Evolutionary conservation across 2,888 invertebrate species (phyloP).

Genomic region (Ophonus ardosiacus): DNA sequence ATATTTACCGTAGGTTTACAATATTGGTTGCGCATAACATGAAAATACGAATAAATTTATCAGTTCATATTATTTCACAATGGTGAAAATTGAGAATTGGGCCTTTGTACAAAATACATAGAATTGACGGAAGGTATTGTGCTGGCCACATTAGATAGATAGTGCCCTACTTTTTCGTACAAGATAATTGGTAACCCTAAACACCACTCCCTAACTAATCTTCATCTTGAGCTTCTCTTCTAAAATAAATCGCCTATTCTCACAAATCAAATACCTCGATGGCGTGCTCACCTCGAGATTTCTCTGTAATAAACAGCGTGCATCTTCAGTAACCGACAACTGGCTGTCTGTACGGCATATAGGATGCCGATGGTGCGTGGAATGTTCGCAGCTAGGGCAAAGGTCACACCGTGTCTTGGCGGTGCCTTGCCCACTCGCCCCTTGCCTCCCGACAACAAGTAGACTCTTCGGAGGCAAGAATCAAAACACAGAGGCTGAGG

Average conservation of each 20-base stretch:
- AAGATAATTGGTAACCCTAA: no score
- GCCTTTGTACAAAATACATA: no score
- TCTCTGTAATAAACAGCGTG: slow-evolving; percentile 13
- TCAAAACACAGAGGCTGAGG: background rate
- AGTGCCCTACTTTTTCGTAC: no score
- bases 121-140: no score
- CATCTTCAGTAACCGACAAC: slow-evolving; percentile 4
- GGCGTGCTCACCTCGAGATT: background rate
- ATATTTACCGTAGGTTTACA: no score
- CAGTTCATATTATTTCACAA: no score
- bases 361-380: slow-evolving; percentile 42
- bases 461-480: background rate
- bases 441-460: background rate
- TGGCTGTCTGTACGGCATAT: background rate
- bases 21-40: no score
- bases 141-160: no score
- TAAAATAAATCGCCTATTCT: slow-evolving; percentile 62
- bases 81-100: no score
- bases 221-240: background rate
- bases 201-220: no score
- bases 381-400: slow-evolving; percentile 46
- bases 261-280: slow-evolving; percentile 11
- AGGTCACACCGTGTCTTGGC: slow-evolving; percentile 51
- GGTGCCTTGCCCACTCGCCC: slow-evolving; percentile 28
- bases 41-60: no score